phyloP scores from a whole-genome alignment of 2,113 vertebrate genomes.

The Anguilla rostrata region DNA sequence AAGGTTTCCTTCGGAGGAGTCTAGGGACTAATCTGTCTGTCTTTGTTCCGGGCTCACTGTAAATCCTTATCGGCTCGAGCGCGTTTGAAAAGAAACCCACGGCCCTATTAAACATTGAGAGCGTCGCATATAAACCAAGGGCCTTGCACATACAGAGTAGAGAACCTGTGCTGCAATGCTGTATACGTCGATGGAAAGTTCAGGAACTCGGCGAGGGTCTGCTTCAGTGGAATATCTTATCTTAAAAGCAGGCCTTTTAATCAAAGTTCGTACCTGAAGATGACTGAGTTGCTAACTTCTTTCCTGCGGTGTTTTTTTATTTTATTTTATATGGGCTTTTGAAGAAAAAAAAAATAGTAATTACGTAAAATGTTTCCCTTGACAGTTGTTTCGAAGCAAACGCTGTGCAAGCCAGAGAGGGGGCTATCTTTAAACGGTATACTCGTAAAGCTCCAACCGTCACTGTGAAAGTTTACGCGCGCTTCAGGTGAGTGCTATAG shows the following conservation, averaged over 20 bases:
- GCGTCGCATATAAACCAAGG: not conserved
- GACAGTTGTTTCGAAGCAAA: too few species aligned
- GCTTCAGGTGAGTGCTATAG: not conserved
- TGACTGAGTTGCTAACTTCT: too few species aligned
- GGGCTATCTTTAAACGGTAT: not conserved
- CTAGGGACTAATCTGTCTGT: not conserved
- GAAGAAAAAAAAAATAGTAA: too few species aligned
- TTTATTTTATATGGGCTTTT: too few species aligned
- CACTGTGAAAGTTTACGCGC: not conserved
- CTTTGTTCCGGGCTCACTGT: not conserved
- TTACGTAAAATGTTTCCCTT: too few species aligned
- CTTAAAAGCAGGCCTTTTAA: too few species aligned
- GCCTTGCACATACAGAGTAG: too few species aligned
- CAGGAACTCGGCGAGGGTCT: not conserved
- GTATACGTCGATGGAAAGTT: not conserved
- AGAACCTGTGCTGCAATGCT: not conserved
- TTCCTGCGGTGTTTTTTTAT: too few species aligned
- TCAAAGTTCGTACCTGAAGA: too few species aligned
- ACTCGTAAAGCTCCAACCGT: not conserved
- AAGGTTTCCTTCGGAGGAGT: not conserved
- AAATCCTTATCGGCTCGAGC: slow-evolving; percentile 6
- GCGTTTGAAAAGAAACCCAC: not conserved
- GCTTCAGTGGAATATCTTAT: too few species aligned
- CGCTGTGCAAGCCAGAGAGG: too few species aligned
- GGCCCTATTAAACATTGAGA: not conserved